Evolutionary conservation across 2,888 invertebrate genomes (phyloP), one percentile per base, ranked within the genome.

Genomic region (Microctonus brassicae): DNA sequence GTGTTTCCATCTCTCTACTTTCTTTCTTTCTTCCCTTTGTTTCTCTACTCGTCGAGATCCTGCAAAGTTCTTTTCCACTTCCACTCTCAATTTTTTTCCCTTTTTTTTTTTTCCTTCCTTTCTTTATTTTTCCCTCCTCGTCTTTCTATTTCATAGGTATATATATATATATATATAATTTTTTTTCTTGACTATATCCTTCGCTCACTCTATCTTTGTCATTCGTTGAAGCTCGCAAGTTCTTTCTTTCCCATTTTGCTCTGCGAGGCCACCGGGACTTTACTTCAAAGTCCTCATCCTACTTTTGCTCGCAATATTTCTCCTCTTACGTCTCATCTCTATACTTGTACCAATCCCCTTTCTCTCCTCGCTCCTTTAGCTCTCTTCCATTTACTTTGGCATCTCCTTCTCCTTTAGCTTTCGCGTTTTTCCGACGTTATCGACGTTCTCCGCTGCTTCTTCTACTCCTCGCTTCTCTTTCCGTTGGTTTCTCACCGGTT

Each of bases 401-500:
- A 33, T 53, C 57, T 68, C 52, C 77, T 78, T 75, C 77, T 78
- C 76, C 75, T 77, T 75, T 78, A 80, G 79, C 82, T 82, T 85
- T 82, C 81, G 82, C 84, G 83, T 84, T 86, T 85, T 85, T 84
- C 83, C 84, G 76, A 80, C 85, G 83, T 85, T 87, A 86, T 87
- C 86, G 86, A 86, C 86, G 83, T 85, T 83, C 82, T 65, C 39
- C 34, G 60, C 47, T 53, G 20, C 72, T 71, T 69, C 66, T 58
- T 57, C 69, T 65, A 3, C 29, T 29, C n/a, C 78, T 76, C 78
- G 74, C 74, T 75, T 79, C 79, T 77, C 79, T 80, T 80, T 57
- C 74, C 77, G 77, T 76, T 78, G 77, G 47, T 79, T 81, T 83
- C 81, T 81, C 24, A n/a, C 34, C 47, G 24, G 2, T 61, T 24